phyloP scores from a whole-genome alignment of 2,888 invertebrate species.

The Prosopocoilus inquinatus region DNA sequence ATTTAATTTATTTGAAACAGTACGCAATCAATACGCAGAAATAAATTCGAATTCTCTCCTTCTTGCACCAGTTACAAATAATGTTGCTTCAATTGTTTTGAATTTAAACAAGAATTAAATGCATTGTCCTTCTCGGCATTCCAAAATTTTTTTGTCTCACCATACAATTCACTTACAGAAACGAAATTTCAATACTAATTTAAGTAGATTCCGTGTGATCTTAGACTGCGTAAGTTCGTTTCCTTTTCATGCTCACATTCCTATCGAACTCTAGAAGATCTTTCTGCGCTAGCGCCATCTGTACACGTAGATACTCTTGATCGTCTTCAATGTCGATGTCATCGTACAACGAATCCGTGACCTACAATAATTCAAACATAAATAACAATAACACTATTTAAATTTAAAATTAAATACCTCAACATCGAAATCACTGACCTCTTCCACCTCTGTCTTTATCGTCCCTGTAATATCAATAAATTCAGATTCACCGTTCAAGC shows the following conservation, averaged over 20 bases:
- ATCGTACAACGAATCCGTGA: conserved; percentile 71
- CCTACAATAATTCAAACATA: conserved; percentile 47
- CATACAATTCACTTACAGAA: not conserved
- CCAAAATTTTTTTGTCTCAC: not conserved
- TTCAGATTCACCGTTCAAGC: conserved; percentile 44
- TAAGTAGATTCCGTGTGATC: conserved; percentile 13
- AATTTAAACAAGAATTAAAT: no score
- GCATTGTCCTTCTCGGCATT: no score
- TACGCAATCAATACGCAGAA: no score
- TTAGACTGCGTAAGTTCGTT: conserved; percentile 27
- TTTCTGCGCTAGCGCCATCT: conserved; percentile 49
- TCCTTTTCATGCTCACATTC: conserved; percentile 34
- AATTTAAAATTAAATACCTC: conserved; percentile 49
- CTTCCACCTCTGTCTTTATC: conserved; percentile 49
- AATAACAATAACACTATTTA: conserved; percentile 1
- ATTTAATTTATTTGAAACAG: no score
- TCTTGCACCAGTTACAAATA: no score
- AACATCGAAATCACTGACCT: conserved; percentile 54
- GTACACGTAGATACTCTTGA: conserved; percentile 46
- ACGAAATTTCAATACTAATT: not conserved
- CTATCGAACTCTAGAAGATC: conserved; percentile 47
- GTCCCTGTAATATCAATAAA: conserved; percentile 58
- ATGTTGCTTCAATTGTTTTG: no score
- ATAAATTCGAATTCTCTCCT: no score
- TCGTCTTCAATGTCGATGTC: conserved; percentile 72